A percentile compares a stretch with the other conserved stretches of the same genome.
These are phyloP conservation scores for Pagetopsis macropterus DNA, from an alignment of 2,797 vertebrate species.

Conservation along the genomic window DNA sequence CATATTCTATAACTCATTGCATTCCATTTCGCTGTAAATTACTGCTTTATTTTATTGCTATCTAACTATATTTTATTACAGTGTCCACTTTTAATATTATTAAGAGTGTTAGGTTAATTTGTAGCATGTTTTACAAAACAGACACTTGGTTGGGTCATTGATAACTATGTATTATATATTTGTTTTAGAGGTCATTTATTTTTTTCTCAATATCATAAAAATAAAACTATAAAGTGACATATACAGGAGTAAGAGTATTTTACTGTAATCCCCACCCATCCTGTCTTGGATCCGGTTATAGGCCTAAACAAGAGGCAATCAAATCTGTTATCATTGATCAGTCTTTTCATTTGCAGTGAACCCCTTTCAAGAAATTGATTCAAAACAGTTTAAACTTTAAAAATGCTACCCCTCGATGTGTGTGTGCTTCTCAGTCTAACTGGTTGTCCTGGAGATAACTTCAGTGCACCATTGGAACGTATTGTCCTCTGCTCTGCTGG, in stretches of 20 bases:
- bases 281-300: background rate
- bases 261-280: background rate
- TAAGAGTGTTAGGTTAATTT: too few relatives aligned
- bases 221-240: background rate
- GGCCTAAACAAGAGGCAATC: background rate
- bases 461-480: slow-evolving; percentile 18
- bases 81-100: too few relatives aligned
- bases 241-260: background rate
- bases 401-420: background rate
- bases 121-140: too few relatives aligned
- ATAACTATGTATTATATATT: too few relatives aligned
- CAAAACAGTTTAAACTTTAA: background rate
- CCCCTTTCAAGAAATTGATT: background rate
- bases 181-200: too few relatives aligned
- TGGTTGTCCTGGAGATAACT: slow-evolving; percentile 30
- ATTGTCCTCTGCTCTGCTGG: slow-evolving; percentile 27
- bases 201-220: background rate
- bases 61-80: too few relatives aligned
- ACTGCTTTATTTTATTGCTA: too few relatives aligned
- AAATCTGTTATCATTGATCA: background rate
- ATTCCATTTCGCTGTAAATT: too few relatives aligned
- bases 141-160: too few relatives aligned
- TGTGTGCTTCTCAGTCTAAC: slow-evolving; percentile 2
- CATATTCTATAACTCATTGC: too few relatives aligned
- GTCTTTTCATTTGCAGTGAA: too few relatives aligned